Base-by-base conservation (phyloP, 2,888 invertebrate genomes). In the Griposia aprilina region DNA sequence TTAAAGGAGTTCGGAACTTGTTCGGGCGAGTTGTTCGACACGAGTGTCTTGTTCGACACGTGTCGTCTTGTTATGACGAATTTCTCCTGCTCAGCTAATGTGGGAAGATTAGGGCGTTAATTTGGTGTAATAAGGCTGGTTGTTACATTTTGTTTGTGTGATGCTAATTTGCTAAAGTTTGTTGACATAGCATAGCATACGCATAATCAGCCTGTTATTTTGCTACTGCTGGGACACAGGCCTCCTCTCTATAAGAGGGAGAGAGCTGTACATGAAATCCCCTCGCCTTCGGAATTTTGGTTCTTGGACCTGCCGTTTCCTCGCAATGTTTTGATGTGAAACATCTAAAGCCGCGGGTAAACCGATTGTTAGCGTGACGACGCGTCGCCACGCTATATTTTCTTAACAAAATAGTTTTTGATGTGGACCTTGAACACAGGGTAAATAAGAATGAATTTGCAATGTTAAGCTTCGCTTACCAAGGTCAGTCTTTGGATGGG, bases 31-130 rank as follows among this genome's bases (percentile, higher is more conserved):
- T 88, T 88, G 77, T 72, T 69, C 66, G 76, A 84, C 80, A 84
- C 76, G 72, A 83, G 68, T 88, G 85, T 83, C 81, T 88, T 85
- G 85, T 88, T 87, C 88, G 88, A 88, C 87, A 88, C 73, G 79
- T 83, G 79, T 87, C 74, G 57, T 69, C 72, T 81, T 77, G 87
- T 85, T 87, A 83, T 81, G 87, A 87, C 70, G 74, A 84, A 81
- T 80, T 79, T 85, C 69, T 80, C 75, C 76, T 67, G 67, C 70
- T 65, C 60, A n/a, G 76, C 66, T 82, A 75, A 76, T 72, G 74
- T 76, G 36, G 41, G 65, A 63, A 67, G 82, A 80, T 82, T 78
- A 78, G 60, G 41, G 50, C 52, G 70, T 67, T 77, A 80, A 80
- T 80, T 76, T 82, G 15, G 48, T n/a, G 80, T 80, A 75, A 59